Conservation (phyloP, 2,113 vertebrate genomes). For the Apeltes quadracus region DNA sequence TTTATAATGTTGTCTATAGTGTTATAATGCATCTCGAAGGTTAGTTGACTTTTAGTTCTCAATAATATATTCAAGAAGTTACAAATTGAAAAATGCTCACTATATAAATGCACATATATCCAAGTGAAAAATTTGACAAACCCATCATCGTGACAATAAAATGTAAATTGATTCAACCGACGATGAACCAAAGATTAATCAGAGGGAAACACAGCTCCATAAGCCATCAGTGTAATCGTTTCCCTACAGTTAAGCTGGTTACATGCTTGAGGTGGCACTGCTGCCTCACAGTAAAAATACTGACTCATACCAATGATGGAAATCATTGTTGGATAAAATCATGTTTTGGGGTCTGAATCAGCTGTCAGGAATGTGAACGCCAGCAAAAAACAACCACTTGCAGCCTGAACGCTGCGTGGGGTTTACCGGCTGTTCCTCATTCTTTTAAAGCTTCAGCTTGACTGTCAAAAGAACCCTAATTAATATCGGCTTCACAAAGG, state of each 20-base stretch:
- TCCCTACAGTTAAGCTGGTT: conserved; percentile 29
- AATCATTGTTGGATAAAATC: background rate
- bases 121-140: background rate
- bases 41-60: background rate
- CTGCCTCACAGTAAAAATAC: conserved; percentile 17
- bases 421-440: conserved; percentile 5
- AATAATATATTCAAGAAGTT: no score
- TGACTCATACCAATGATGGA: conserved; percentile 18
- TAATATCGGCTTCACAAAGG: conserved; percentile 5
- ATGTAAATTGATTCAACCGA: no score
- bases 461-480: conserved; percentile 28
- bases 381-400: conserved; percentile 12
- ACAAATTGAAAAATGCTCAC: background rate
- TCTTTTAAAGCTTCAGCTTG: conserved; percentile 52
- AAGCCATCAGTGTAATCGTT: conserved; percentile 40
- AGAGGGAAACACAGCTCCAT: background rate
- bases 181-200: background rate
- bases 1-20: no score
- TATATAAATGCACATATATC: background rate
- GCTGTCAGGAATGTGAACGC: conserved; percentile 49
- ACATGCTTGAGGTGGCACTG: conserved; percentile 31
- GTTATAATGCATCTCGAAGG: background rate
- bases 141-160: no score
- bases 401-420: conserved; percentile 16
- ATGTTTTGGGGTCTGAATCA: conserved; percentile 28